Evolutionary conservation across 2,888 invertebrate species (phyloP).

Genomic region (Anodontia alba): DNA sequence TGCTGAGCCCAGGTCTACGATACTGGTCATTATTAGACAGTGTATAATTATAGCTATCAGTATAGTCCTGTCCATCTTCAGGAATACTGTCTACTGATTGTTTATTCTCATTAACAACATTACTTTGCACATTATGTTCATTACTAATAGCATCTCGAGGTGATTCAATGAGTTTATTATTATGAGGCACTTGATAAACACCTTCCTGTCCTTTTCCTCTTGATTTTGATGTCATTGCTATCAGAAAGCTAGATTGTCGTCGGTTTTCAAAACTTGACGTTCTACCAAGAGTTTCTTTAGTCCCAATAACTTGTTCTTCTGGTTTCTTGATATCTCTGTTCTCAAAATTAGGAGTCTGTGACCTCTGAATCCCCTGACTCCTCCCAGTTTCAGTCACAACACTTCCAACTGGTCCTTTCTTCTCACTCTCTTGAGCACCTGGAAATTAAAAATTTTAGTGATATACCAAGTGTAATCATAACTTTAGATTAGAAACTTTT

Average conservation of each 20-base stretch:
- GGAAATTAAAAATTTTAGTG: not conserved
- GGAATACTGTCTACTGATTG: slow-evolving; percentile 14
- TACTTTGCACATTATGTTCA: slow-evolving; percentile 24
- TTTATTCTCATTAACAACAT: slow-evolving; percentile 18
- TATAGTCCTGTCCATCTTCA: slow-evolving; percentile 46
- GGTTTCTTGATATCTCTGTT: slow-evolving; percentile 15
- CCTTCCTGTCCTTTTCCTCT: slow-evolving; percentile 54
- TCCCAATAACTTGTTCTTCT: slow-evolving; percentile 28
- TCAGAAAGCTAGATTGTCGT: slow-evolving; percentile 81
- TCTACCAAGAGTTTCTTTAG: slow-evolving; percentile 43
- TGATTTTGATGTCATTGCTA: slow-evolving; percentile 75
- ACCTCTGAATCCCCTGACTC: slow-evolving; percentile 37
- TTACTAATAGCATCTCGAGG: slow-evolving; percentile 32
- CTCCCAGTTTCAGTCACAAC: not conserved
- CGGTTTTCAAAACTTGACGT: slow-evolving; percentile 72
- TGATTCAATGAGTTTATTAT: slow-evolving; percentile 51
- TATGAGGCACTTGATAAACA: slow-evolving; percentile 66
- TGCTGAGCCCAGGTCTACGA: slow-evolving; percentile 71
- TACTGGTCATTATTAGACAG: slow-evolving; percentile 79
- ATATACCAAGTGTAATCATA: too few relatives aligned
- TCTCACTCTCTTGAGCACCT: not conserved
- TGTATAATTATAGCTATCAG: slow-evolving; percentile 77
- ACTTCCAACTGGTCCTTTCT: not conserved
- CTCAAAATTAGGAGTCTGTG: slow-evolving; percentile 49
- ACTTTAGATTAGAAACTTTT: too few relatives aligned